Base-by-base conservation (phyloP, 2,797 vertebrate genomes). In the Tragelaphus oryx region DNA sequence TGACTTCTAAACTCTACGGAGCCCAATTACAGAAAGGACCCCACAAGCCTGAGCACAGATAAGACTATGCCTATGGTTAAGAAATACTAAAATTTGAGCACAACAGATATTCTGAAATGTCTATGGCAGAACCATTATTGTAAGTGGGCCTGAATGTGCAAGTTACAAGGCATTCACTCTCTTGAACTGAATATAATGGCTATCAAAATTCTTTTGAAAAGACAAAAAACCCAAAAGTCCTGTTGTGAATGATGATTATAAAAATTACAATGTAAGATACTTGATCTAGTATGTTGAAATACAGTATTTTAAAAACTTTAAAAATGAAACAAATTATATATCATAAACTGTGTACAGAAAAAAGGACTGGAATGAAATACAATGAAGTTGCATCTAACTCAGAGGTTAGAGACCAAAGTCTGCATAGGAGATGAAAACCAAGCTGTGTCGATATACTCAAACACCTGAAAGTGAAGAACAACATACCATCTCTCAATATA, bases 401-500 rank as follows among this genome's bases (percentile, higher is more conserved):
- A 89, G 57, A 91, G 54, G 87, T 84, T 37, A 96, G 59, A 96
- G 60, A 93, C 80, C 62, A 94, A 95, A 96, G 41, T 88, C 82
- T 54, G 55, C 78, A 81, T 57, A 59, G 52, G 30, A 95, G 33
- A 96, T 71, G 80, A 96, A 96, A 95, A 89, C 68, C 93, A 96
- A 54, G 91, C 84, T 92, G 37, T 89, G 62, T 96, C 84, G 94
- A 87, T 83, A 87, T 76, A 91, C 44, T 89, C 28, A 10, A 71
- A 78, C 76, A 89, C 46, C 62, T 57, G 68, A 96, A 74, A 37
- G 62, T 76, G 41, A 95, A 95, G 83, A 95, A 84, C 46, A 93
- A 97, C 97, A 94, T 89, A 95, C 95, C 96, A 95, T 93, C 89
- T 95, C 91, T 94, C 95, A 96, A 96, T 33, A 95, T 62, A 96